Evolutionary conservation across 2,797 vertebrate species (phyloP).

Genomic region (Sphenopsis melanotis): DNA sequence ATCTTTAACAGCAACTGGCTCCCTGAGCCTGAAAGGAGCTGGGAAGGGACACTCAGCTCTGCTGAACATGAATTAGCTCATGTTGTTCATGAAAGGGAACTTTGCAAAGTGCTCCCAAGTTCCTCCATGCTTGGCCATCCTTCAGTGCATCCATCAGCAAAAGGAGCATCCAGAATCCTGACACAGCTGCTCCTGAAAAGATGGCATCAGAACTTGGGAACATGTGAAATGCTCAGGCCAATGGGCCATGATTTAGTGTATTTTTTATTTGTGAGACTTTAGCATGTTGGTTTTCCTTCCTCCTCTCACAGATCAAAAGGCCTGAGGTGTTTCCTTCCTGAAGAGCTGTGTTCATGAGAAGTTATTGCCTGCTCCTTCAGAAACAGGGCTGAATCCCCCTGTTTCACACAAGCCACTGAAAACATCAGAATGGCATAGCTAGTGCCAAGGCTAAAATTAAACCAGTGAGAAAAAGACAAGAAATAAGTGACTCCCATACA

Average conservation of each 20-base stretch:
- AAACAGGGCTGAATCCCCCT: background rate
- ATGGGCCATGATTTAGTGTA: accelerated
- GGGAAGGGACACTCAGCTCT: background rate
- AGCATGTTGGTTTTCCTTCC: background rate
- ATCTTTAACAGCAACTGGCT: accelerated
- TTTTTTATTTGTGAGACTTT: background rate
- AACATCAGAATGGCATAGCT: background rate
- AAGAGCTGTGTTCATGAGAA: background rate
- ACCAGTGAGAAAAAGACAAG: background rate
- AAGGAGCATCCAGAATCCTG: background rate
- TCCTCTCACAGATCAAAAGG: background rate
- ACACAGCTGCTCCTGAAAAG: background rate
- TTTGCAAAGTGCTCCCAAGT: background rate
- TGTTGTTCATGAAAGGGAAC: background rate
- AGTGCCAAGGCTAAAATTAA: background rate
- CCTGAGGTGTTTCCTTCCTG: background rate
- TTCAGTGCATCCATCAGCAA: background rate
- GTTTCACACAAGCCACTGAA: background rate
- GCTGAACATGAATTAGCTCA: background rate
- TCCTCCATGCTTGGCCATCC: background rate
- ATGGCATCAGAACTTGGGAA: background rate
- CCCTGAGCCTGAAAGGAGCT: background rate
- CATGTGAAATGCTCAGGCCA: background rate
- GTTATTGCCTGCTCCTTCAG: background rate
- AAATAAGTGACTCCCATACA: background rate